Conservation (phyloP, 2,888 invertebrate species). For the Asteroscopus sphinx region DNA sequence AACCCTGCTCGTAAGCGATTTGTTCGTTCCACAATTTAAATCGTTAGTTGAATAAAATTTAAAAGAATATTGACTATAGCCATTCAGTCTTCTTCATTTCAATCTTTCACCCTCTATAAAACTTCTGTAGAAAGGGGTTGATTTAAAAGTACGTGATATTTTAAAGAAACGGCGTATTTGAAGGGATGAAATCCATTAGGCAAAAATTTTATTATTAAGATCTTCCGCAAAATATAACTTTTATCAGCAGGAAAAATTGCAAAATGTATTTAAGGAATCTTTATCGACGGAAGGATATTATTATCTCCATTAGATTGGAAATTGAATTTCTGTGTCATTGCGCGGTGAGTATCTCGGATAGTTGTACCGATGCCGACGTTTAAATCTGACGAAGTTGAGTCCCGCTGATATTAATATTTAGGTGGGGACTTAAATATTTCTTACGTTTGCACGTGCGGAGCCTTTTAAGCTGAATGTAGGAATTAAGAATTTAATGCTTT, state of each 20-base stretch:
- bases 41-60: too few species aligned
- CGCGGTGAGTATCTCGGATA: constrained; percentile 14
- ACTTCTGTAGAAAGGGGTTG: not conserved
- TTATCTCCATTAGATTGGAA: constrained; percentile 30
- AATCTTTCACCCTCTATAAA: not conserved
- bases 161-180: too few species aligned
- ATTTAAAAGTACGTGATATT: constrained; percentile 2
- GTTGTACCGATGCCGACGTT: constrained; percentile 3
- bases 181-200: constrained; percentile 7
- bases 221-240: constrained; percentile 19
- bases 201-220: constrained; percentile 28
- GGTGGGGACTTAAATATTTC: not conserved
- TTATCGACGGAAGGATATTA: constrained; percentile 32
- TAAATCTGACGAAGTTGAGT: not conserved
- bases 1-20: too few species aligned
- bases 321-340: constrained; percentile 42
- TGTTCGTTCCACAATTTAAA: too few species aligned
- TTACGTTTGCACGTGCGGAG: not conserved
- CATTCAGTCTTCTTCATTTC: too few species aligned
- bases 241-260: constrained; percentile 19
- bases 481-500: not conserved
- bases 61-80: too few species aligned
- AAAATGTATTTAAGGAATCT: constrained; percentile 28
- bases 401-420: not conserved
- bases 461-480: not conserved